Conservation (phyloP, 2,797 vertebrate genomes). For the Garrulus glandarius region DNA sequence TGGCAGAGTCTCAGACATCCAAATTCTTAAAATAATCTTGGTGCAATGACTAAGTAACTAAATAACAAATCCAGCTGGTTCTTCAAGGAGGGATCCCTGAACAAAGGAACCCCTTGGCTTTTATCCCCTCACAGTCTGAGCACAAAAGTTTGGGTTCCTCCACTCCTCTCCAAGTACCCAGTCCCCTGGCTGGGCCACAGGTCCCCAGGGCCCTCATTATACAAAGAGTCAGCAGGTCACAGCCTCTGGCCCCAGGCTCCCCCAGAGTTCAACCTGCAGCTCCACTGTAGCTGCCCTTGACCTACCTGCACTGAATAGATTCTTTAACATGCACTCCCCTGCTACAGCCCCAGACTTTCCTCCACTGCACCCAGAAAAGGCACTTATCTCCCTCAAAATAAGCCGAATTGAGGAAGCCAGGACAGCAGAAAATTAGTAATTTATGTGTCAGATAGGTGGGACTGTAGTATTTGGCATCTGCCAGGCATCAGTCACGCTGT, state of each 20-base stretch:
- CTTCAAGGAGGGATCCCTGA: accelerated
- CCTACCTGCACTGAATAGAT: neutral
- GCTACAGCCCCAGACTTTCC: neutral
- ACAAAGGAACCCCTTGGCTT: neutral
- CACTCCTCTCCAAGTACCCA: accelerated
- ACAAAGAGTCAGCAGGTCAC: neutral
- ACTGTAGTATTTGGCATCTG: accelerated
- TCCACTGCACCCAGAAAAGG: neutral
- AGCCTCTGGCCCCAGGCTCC: neutral
- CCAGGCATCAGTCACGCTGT: neutral
- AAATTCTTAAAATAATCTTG: neutral
- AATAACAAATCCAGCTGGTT: neutral
- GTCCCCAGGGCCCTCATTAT: neutral
- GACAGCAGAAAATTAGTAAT: neutral
- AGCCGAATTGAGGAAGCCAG: neutral
- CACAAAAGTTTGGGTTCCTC: neutral
- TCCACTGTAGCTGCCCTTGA: neutral
- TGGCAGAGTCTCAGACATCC: neutral
- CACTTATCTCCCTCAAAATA: too few relatives aligned
- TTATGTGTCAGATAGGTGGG: neutral
- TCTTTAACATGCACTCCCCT: neutral
- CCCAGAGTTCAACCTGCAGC: neutral
- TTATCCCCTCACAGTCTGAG: neutral
- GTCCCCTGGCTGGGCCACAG: neutral
- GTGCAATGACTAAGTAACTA: neutral